Base-by-base conservation (phyloP, 2,888 invertebrate genomes). In the Unio pictorum region DNA sequence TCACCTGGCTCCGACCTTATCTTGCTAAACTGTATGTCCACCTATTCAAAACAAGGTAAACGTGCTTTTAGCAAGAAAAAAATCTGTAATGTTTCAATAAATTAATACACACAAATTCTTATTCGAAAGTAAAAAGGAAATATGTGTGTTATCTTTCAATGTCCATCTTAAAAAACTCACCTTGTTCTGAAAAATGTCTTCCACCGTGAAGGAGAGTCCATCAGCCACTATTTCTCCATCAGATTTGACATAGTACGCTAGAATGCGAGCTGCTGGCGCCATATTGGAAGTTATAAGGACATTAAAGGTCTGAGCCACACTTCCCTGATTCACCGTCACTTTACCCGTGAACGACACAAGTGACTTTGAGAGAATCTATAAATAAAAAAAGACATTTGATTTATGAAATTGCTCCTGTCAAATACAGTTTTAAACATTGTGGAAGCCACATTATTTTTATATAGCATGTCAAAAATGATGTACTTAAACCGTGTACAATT, bases 201-300 rank as follows among this genome's bases (percentile, higher is more conserved):
- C 93, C 0, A 94, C 92, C 78, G 95, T 93, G 67, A 96, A 93
- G 78, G 94, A 94, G 15, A 95, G 90, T 1, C 96, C 94, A 84
- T 97, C 95, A 1, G 96, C 95, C 15, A 96, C 92, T 58, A 96
- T 91, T 87, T 96, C 61, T 18, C 75, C 72, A 58, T 76, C 72
- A 18, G 70, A 59, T 23, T 77, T 62, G 23, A 97, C 93, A 75
- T 93, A 95, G 87, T 94, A 95, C 3, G 95, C 95, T 63, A 95
- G 91, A 60, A 98, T 91, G 81, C 94, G 94, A 34, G 95, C 94
- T 67, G 93, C 93, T 0, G 97, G 97, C 8, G 86, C 83, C 89
- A 89, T 88, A 8, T 80, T 81, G 30, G 81, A 72, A 4, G 89
- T 90, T 18, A 95, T 94, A 45, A 93, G 91, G 83, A 97, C 94